Evolutionary conservation across 2,888 invertebrate species (phyloP).

Genomic region (Diaprepes abbreviatus): DNA sequence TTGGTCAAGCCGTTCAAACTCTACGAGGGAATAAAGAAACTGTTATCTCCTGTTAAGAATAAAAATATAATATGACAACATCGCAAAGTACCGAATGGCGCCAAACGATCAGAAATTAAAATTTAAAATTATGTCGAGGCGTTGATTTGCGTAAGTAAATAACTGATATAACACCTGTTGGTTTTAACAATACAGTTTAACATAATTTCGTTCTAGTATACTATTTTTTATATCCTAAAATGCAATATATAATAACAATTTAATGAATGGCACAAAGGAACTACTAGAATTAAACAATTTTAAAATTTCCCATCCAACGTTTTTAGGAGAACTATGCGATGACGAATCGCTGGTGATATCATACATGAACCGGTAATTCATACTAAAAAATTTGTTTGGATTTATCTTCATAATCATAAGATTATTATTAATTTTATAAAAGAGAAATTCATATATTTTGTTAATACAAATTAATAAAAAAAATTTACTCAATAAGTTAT

Average conservation of each 20-base stretch:
- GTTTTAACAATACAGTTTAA: background rate
- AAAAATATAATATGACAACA: slow-evolving; percentile 6
- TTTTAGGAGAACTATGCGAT: slow-evolving; percentile 12
- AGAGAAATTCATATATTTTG: too few species aligned
- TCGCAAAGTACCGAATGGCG: background rate
- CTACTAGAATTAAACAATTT: background rate
- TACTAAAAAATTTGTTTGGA: background rate
- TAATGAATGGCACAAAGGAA: too few species aligned
- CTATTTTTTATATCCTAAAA: too few species aligned
- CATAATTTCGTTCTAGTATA: background rate
- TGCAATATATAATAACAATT: too few species aligned
- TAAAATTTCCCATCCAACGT: background rate
- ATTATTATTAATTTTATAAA: too few species aligned
- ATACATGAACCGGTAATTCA: slow-evolving; percentile 4
- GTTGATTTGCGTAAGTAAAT: background rate
- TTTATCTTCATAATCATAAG: background rate
- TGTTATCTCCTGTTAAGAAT: too few species aligned
- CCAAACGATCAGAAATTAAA: slow-evolving; percentile 16
- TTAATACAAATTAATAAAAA: too few species aligned
- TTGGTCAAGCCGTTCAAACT: too few species aligned
- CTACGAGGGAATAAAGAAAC: too few species aligned
- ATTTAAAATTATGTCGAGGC: slow-evolving; percentile 10
- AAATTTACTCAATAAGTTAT: too few species aligned
- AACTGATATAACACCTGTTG: slow-evolving; percentile 11
- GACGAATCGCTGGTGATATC: slow-evolving; percentile 10